These are phyloP conservation scores for Sebastes cheni DNA, from an alignment of 2,797 vertebrate genomes.

Conservation along the genomic window DNA sequence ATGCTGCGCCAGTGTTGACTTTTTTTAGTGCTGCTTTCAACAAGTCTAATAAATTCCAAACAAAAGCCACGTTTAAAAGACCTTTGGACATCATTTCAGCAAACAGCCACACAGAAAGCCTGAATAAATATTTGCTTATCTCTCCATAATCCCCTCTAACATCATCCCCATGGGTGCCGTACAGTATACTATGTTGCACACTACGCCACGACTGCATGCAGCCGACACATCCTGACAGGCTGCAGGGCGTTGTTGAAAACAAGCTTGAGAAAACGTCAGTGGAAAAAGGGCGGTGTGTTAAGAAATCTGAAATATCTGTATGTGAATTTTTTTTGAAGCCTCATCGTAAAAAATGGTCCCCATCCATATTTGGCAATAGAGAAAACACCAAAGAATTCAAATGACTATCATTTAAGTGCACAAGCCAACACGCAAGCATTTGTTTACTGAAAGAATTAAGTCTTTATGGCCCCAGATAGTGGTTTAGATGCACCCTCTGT, in stretches of 20 bases:
- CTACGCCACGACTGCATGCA: background rate
- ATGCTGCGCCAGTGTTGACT: background rate
- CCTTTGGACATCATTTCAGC: background rate
- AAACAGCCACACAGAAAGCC: constrained; percentile 26
- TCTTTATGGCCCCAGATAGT: constrained; percentile 3
- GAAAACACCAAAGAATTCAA: constrained; percentile 47
- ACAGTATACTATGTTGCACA: background rate
- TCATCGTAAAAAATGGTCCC: constrained; percentile 43
- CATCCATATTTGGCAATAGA: constrained; percentile 47
- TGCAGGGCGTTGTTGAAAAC: constrained; percentile 7
- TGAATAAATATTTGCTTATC: constrained; percentile 13
- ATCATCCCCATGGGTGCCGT: background rate
- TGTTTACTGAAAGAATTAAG: constrained; percentile 54
- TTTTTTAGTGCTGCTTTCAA: background rate
- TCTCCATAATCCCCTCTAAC: constrained; percentile 2
- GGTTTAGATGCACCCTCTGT: constrained; percentile 12
- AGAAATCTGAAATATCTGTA: constrained; percentile 47
- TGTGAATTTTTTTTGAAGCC: constrained; percentile 53
- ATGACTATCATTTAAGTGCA: constrained; percentile 46
- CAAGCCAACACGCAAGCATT: constrained; percentile 37
- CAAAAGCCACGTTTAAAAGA: background rate
- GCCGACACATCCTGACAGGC: background rate
- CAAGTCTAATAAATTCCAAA: constrained; percentile 1
- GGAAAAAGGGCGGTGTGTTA: constrained; percentile 6
- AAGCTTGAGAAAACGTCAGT: constrained; percentile 15